Evolutionary conservation across 2,113 vertebrate species (phyloP), one percentile per base, ranked within the genome.

Genomic region (Protobothrops mucrosquamatus): DNA sequence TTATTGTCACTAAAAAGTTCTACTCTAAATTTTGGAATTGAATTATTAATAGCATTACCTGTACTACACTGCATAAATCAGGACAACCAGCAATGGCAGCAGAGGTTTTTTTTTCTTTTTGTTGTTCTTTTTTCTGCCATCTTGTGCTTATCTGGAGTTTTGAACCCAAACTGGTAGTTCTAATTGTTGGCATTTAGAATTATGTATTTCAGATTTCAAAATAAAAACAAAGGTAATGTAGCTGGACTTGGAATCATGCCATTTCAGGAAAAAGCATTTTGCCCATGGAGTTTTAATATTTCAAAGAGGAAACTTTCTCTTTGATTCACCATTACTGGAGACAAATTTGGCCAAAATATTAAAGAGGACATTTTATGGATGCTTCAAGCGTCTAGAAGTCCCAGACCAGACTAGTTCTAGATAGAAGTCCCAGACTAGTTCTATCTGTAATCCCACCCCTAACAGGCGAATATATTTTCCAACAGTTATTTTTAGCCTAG

Each of bases 121-220:
- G 48, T 51, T 51, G 8, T 51, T 74, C 6, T 34, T 20, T n/a
- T 81, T 81, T 39, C 18, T 20, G 74, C 34, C 34, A 39, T 7
- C 74, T 39, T n/a, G 34, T 81, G 7, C 2, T 81, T 81, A 81
- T 20, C 69, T 81, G n/a, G 6, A 81, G 74, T 81, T 81, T 81
- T 43, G 74, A 39, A 81, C 0, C 18, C 74, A 81, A 81, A 43
- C 43, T 43, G 39, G 20, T 81, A 81, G 34, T 39, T 20, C n/a
- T 39, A 90, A 34, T 56, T 94, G 96, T 20, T 89, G 86, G 43
- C 54, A 91, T 88, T 92, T 14, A 20, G 93, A 93, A 93, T 81
- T 55, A 92, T 93, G 95, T 93, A 81, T 87, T 92, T 89, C 93
- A 54, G 46, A 85, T 93, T 81, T 92, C 74, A 64, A 51, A 92